Base-by-base conservation (phyloP, 2,888 invertebrate species). In the Dynastes tityus region DNA sequence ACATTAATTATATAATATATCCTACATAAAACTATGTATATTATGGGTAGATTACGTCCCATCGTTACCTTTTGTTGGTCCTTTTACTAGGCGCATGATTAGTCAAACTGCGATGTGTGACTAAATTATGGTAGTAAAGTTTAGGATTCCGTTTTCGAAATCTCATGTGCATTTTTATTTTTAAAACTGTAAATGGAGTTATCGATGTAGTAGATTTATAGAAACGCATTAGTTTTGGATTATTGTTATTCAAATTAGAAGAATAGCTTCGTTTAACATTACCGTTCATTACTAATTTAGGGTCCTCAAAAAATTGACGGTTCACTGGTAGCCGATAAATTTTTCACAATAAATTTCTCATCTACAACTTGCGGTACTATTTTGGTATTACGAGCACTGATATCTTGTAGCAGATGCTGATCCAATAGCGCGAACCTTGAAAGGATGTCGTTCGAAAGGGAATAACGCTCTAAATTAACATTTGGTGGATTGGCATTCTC, bases 331-430 rank as follows among this genome's bases (percentile, higher is more conserved):
- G 45, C 16, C 5, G 55, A 16, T 55, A 55, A 55, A 55, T 55
- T 55, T 27, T 55, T 55, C 55, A 55, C 16, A 22, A 55, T 55
- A 22, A 55, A 55, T 55, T 55, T 55, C 22, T 55, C 55, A 55
- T 55, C 55, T 8, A 55, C 55, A 16, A 55, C 8, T 22, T 22
- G n/a, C 55, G 55, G 55, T 4, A 55, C 6, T 1, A 27, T 11
- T n/a, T 55, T 63, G 2, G 32, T 13, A 29, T 29, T 27, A 32
- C 63, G 27, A 63, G 13, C 22, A 6, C 51, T 11, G n/a, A 68
- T 49, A 40, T 68, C 68, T n/a, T 49, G n/a, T 2, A 51, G 22
- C 9, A 68, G 29, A 51, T 68, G 49, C 11, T 53, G 68, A 16
- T 68, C 68, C 11, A 68, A 29, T 22, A 27, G 49, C 2, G 49